Base-by-base conservation (phyloP, 1,140 invertebrate genomes). In the Tetraneura akinire region DNA sequence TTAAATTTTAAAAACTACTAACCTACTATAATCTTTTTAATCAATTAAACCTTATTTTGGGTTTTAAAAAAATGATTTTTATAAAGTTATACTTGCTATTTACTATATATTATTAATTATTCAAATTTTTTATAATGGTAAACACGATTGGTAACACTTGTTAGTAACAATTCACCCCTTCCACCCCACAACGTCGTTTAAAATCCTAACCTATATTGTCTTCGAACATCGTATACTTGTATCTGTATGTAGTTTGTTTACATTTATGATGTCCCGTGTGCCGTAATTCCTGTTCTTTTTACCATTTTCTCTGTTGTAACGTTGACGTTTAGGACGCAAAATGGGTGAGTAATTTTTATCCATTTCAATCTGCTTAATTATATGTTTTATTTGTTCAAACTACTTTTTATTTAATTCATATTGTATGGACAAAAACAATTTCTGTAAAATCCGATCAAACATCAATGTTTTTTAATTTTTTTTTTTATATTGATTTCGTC, bases 261-360 rank as follows among this genome's bases (percentile, higher is more conserved):
- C 37, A 47, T 78, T 78, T 45, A 18, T 3, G 1, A 8, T 9
- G 51, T 45, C 14, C 37, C 0, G 14, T 3, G 16, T 11, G 2
- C 74, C 55, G 11, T 42, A n/a, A n/a, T n/a, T n/a, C n/a, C n/a
- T n/a, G n/a, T n/a, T n/a, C 62, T 55, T 78, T 78, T 78, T 60
- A 8, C 37, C 23, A 18, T 62, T 23, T 45, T 37, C 18, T 21
- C 23, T 71, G 3, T 9, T 29, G 73, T 78, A 4, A 32, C 21
- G 26, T 60, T 26, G 18, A 78, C 74, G 53, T 62, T 18, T 16
- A 10, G 18, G 32, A 45, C 14, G n/a, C 74, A 78, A 78, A 21
- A 78, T 78, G 74, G 74, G 74, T 78, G 18, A 78, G 74, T 78
- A 37, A 60, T 18, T 62, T 78, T 78, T 8, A 78, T 78, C 74